Evolutionary conservation across 2,888 invertebrate genomes (phyloP), one percentile per base, ranked within the genome.

Genomic region (Myathropa florea): DNA sequence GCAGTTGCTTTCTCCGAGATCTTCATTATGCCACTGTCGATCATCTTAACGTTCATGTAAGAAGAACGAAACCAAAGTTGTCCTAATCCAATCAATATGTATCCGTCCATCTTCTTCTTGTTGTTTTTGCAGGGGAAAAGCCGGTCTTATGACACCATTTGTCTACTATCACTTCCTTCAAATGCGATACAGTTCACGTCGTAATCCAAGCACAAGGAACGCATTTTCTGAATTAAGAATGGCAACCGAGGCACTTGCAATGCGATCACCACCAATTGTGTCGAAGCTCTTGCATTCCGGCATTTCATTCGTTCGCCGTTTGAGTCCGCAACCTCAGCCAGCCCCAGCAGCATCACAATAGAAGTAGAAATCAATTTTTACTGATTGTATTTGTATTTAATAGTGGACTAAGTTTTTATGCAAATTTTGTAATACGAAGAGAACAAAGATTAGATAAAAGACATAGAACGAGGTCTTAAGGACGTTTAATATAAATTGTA

Each of bases 111-210:
- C 7, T 2, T 82, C 39, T 76, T 70, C 88, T 86, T 93, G n/a
- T 94, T 55, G 70, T 71, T 89, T 88, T 93, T 94, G 65, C 94
- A 99, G 98, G 93, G 98, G 98, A 30, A 95, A 96, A 93, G 97
- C 97, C 91, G 97, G 97, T 30, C 93, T 99, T 80, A 94, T 99
- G 91, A 97, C 98, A 14, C 98, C 99, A 60, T 97, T 99, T 93
- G 95, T 98, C 90, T 99, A 99, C 94, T 99, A 98, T 93, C 97
- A 99, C 92, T 99, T 99, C 93, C 94, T 99, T 90, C 95, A 96
- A 83, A 95, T 98, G 92, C 96, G 99, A 85, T 98, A 99, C 93
- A 94, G 96, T 84, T 99, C 99, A 6, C 95, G 98, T 79, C 96
- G 99, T 90, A 99, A 99, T 94, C 98, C 99, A 0, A 98, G 97